These are phyloP conservation scores for Melanocharis versteri DNA, from an alignment of 2,113 vertebrate species.

Conservation along the genomic window DNA sequence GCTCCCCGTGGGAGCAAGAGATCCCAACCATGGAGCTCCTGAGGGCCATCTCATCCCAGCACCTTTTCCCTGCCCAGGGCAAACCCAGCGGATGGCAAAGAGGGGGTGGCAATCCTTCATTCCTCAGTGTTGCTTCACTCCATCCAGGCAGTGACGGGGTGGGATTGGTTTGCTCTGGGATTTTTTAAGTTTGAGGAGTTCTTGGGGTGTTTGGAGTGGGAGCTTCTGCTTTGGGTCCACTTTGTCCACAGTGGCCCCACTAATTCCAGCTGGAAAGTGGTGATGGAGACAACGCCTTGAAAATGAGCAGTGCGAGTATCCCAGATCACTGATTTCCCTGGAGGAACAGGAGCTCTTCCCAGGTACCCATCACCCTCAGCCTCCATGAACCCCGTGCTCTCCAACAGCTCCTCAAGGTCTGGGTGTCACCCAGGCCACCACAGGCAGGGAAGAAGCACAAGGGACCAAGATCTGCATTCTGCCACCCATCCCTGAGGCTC, in stretches of 20 bases:
- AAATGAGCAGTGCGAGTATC: neutral
- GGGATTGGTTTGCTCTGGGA: neutral
- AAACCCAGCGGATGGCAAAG: neutral
- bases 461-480: neutral
- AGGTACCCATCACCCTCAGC: neutral
- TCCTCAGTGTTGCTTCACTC: neutral
- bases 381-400: neutral
- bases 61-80: neutral
- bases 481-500: neutral
- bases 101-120: neutral
- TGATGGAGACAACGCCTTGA: neutral
- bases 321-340: neutral
- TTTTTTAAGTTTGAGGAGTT: neutral
- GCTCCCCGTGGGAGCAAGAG: neutral
- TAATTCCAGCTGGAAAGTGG: neutral
- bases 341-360: neutral
- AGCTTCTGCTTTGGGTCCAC: neutral
- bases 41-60: neutral
- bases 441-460: neutral
- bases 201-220: neutral
- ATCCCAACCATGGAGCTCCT: accelerated
- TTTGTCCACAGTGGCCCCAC: no score
- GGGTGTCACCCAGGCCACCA: neutral
- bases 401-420: neutral
- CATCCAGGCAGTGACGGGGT: neutral